phyloP scores from a whole-genome alignment of 1,140 invertebrate genomes.

The Drosophila aff. region DNA sequence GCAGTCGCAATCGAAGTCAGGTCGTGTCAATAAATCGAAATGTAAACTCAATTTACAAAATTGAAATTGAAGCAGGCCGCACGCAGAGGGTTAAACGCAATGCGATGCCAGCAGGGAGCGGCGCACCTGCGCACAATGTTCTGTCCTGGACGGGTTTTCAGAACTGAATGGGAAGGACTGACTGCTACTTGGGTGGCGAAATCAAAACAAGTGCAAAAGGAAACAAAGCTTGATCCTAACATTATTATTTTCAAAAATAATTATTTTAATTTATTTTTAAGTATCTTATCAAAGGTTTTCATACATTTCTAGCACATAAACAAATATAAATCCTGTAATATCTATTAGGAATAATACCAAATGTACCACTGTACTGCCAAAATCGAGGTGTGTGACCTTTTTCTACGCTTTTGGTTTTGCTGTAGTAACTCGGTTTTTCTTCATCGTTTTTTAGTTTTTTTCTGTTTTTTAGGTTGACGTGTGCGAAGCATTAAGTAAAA shows the following conservation, averaged over 20 bases:
- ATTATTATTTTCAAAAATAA: neutral
- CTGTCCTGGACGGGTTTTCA: constrained; percentile 41
- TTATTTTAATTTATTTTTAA: neutral
- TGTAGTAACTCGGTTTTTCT: constrained; percentile 35
- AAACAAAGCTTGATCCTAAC: neutral
- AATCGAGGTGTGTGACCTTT: constrained; percentile 75
- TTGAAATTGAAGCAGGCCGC: constrained; percentile 69
- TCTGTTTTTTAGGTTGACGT: constrained; percentile 61
- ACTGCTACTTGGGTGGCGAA: neutral
- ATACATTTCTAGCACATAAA: too few species aligned
- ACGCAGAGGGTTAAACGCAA: constrained; percentile 65
- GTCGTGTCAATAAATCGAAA: constrained; percentile 80
- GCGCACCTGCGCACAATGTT: constrained; percentile 60
- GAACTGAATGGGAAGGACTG: neutral
- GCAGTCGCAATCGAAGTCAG: constrained; percentile 53
- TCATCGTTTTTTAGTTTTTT: constrained; percentile 1
- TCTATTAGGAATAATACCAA: neutral
- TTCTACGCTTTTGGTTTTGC: constrained; percentile 26
- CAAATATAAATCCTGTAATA: neutral
- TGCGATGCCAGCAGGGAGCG: constrained; percentile 41
- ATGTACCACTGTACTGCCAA: constrained; percentile 4
- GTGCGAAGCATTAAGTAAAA: constrained; percentile 77
- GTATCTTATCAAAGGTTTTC: neutral
- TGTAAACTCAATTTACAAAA: constrained; percentile 82
- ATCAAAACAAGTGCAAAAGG: constrained; percentile 22